Conservation (phyloP, 2,113 vertebrate species). For the Microcebus jonahi region DNA sequence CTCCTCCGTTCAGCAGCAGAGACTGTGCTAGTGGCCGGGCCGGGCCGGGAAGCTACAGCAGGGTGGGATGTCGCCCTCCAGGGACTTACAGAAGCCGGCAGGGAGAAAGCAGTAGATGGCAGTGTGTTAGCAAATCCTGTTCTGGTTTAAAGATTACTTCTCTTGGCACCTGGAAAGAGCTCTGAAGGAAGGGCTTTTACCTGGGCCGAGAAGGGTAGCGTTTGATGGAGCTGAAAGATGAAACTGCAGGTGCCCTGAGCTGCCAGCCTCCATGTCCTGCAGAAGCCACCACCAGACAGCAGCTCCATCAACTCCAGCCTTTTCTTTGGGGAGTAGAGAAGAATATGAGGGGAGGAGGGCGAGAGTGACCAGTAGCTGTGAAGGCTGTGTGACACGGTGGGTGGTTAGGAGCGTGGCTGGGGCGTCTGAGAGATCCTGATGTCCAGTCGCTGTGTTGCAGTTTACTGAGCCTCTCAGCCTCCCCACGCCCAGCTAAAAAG, state of each 20-base stretch:
- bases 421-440: neutral
- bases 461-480: neutral
- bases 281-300: neutral
- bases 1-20: neutral
- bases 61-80: neutral
- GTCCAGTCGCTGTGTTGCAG: too few relatives aligned
- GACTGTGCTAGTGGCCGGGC: fast-evolving
- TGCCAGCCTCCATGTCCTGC: neutral
- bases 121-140: fast-evolving
- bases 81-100: fast-evolving
- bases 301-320: neutral
- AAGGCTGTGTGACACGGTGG: fast-evolving
- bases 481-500: neutral
- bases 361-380: fast-evolving
- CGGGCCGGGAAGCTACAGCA: neutral
- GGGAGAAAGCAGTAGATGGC: neutral
- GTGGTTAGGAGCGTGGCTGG: too few relatives aligned
- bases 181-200: neutral
- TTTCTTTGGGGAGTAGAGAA: neutral
- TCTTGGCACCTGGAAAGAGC: neutral
- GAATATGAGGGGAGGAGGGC: neutral
- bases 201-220: neutral
- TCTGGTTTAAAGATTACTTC: neutral
- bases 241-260: neutral
- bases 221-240: neutral